Base-by-base conservation (phyloP, 1,140 invertebrate genomes). In the Drosophila auraria region DNA sequence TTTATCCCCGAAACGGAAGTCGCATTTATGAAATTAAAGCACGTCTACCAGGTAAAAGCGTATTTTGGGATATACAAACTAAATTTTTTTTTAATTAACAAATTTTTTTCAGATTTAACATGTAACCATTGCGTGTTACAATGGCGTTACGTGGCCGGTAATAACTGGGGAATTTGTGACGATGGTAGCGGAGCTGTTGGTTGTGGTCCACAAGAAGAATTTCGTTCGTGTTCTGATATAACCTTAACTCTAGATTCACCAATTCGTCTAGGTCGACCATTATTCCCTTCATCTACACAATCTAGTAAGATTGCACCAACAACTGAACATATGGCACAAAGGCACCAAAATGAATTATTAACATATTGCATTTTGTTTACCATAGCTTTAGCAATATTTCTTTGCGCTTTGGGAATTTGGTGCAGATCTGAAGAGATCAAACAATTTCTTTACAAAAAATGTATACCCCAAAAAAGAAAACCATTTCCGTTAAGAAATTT, bases 161-260 rank as follows among this genome's bases (percentile, higher is more conserved):
- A 91, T 15, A 91, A 91, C 25, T 95, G 94, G 94, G 95, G 95
- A 7, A 40, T 71, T 0, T 95, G 95, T 71, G 78, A 78, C 2
- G 65, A 94, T 72, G 93, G 93, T 15, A 87, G 9, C 14, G 78
- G 79, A 5, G 86, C 76, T 20, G 11, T 94, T 9, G 95, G 95
- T 7, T 96, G 95, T 68, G 95, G 95, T n/a, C 83, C 92, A 3
- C 95, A 96, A 80, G 96, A 96, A 91, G 96, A 97, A 87, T 98
- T 98, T 87, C 94, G 97, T 9, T 96, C 96, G 0, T 98, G 97
- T 80, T 96, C 97, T 1, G 97, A 98, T 83, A 95, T 98, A 12
- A 93, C 95, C 2, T 96, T 98, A 20, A 95, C 94, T 1, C 94
- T 95, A 38, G 82, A 93, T 17, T 92, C 82, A 56, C 50, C 87